Evolutionary conservation across 92 coral and sea anemone genomes (phyloP).

Genomic region (Porites cylindrica): DNA sequence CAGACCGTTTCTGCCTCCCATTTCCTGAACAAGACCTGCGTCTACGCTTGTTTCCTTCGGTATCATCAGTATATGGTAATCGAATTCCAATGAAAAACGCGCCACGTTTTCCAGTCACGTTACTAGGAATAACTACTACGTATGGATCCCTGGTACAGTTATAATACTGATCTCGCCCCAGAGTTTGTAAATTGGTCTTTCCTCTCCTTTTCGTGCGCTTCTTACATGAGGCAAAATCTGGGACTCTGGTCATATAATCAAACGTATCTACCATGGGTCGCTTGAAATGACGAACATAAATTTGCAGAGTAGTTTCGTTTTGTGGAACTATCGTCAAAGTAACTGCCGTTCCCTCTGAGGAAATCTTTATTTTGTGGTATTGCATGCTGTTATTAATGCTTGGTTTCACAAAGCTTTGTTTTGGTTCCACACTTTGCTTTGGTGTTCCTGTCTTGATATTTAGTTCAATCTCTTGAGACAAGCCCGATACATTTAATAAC

Average conservation of each 20-base stretch:
- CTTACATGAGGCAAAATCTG: conserved; percentile 78
- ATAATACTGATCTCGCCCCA: conserved; percentile 19
- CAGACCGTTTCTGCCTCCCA: conserved; percentile 82
- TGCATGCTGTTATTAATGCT: conserved; percentile 77
- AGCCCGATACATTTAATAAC: conserved; percentile 68
- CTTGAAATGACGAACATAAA: conserved; percentile 64
- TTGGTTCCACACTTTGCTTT: conserved; percentile 12
- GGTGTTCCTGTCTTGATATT: conserved; percentile 51
- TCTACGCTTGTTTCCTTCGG: conserved; percentile 41
- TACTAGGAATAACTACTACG: conserved; percentile 51
- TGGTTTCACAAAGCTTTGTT: conserved; percentile 63
- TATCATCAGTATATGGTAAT: conserved; percentile 27
- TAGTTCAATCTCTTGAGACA: conserved; percentile 77
- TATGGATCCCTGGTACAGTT: conserved; percentile 75
- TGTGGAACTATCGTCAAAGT: conserved; percentile 75
- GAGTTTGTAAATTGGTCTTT: neutral
- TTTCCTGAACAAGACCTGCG: conserved; percentile 83
- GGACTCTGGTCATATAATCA: conserved; percentile 70
- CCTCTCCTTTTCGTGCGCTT: neutral
- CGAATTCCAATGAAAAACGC: conserved; percentile 74
- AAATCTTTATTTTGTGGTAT: conserved; percentile 72
- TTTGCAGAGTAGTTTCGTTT: conserved; percentile 53
- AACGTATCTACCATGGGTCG: conserved; percentile 69
- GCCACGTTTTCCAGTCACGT: conserved; percentile 66
- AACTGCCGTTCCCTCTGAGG: conserved; percentile 66